Percentiles rank a stretch among this genome's conserved stretches.
Evolutionary conservation across 2,113 vertebrate species (phyloP).

Genomic region (Microcebus ravelobensis): DNA sequence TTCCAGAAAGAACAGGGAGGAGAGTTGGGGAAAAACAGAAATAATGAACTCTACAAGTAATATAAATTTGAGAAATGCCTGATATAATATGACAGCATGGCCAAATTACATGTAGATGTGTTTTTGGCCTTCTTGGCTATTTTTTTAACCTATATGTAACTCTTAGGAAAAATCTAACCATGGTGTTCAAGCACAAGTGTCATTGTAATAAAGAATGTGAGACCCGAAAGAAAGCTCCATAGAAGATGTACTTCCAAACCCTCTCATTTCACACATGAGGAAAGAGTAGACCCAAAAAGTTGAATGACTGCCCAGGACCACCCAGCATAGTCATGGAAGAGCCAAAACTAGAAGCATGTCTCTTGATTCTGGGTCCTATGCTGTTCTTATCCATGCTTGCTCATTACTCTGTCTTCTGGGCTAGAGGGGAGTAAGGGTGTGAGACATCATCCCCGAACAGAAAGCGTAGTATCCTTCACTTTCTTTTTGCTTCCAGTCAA

Average conservation of each 20-base stretch:
- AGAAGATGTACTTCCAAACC: neutral
- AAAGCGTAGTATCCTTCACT: neutral
- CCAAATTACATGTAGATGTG: neutral
- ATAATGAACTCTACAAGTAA: neutral
- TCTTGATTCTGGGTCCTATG: neutral
- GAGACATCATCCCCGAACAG: neutral
- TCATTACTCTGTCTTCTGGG: conserved; percentile 56
- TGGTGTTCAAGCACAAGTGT: neutral
- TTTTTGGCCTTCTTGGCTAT: neutral
- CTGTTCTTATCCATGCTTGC: conserved; percentile 44
- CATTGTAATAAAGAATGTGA: neutral
- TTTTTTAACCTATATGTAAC: neutral
- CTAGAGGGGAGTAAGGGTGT: neutral
- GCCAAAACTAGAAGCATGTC: neutral
- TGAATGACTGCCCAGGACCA: neutral
- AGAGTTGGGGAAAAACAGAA: neutral
- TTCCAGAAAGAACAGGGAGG: neutral
- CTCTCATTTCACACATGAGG: neutral
- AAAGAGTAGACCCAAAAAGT: neutral
- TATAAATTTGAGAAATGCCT: neutral
- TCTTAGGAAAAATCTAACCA: conserved; percentile 7
- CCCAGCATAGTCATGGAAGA: neutral
- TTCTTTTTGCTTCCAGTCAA: conserved; percentile 85
- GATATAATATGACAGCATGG: neutral
- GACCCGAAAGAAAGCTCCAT: neutral